phyloP scores from a whole-genome alignment of 2,888 invertebrate genomes.

The Trachelus tabidus region DNA sequence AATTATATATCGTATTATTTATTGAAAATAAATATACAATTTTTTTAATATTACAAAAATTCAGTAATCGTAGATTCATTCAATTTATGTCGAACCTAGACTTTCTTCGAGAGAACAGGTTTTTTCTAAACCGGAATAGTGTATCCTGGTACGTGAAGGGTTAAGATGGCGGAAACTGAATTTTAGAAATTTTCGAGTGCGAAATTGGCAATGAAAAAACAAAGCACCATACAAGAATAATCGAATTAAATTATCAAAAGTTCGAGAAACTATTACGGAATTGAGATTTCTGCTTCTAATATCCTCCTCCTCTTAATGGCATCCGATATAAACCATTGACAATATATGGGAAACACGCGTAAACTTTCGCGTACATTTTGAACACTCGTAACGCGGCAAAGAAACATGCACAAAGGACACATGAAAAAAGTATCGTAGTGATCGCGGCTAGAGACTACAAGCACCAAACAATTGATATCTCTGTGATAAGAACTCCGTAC shows the following conservation, averaged over 20 bases:
- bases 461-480: conserved; percentile 57
- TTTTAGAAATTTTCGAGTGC: not conserved
- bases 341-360: not conserved
- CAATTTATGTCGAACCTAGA: too few relatives aligned
- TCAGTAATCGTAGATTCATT: too few relatives aligned
- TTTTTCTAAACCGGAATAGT: too few relatives aligned
- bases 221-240: not conserved
- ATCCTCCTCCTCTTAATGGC: not conserved
- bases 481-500: conserved; percentile 59
- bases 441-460: conserved; percentile 23
- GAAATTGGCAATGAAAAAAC: not conserved
- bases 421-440: not conserved
- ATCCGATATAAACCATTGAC: not conserved
- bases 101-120: too few relatives aligned
- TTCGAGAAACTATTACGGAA: not conserved
- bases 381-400: not conserved
- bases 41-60: too few relatives aligned
- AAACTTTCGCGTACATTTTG: not conserved
- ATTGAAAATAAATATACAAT: too few relatives aligned
- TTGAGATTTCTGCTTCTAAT: not conserved
- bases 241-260: not conserved
- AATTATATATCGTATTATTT: too few relatives aligned
- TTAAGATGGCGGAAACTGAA: not conserved
- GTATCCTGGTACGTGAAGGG: too few relatives aligned
- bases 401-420: not conserved